Base-by-base conservation (phyloP, 2,888 invertebrate genomes). In the Gastrophysa polygoni region DNA sequence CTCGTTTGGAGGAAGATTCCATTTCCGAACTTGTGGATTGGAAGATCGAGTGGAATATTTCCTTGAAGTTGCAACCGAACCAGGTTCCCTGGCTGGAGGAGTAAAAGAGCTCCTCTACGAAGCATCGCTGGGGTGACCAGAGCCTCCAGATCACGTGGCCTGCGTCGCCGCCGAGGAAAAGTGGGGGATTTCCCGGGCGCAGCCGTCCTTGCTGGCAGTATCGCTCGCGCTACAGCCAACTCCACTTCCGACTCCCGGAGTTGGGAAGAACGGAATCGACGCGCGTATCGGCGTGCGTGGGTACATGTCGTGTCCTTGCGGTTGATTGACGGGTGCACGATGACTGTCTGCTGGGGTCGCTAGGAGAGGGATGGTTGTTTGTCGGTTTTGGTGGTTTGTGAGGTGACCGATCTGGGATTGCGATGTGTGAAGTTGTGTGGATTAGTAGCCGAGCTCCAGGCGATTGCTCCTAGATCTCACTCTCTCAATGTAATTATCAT, bases 121-220 rank as follows among this genome's bases (percentile, higher is more conserved):
- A n/a, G n/a, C n/a, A n/a, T n/a, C n/a, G n/a, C n/a, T n/a, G n/a
- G n/a, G n/a, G n/a, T n/a, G n/a, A n/a, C n/a, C n/a, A n/a, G n/a
- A n/a, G n/a, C n/a, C n/a, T n/a, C n/a, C n/a, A n/a, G n/a, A n/a
- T n/a, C n/a, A 71, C 72, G 61, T 67, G 61, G 70, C 71, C 67
- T 71, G 76, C 73, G 73, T 71, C 74, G 71, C 76, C 74, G 72
- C 69, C 70, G 67, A 73, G 72, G 73, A 74, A 73, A 75, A 76
- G 79, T 78, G 80, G 79, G 80, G 80, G 80, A 79, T 71, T 73
- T 76, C 79, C 81, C 80, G 80, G 81, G 81, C 78, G 80, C 78
- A 76, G 78, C 77, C 80, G 81, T 78, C 75, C 73, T 77, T 75
- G 72, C 70, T 77, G 73, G 78, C 78, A 79, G 79, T 79, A 71